Evolutionary conservation across 2,113 vertebrate genomes (phyloP).

Genomic region (Myocastor coypus): DNA sequence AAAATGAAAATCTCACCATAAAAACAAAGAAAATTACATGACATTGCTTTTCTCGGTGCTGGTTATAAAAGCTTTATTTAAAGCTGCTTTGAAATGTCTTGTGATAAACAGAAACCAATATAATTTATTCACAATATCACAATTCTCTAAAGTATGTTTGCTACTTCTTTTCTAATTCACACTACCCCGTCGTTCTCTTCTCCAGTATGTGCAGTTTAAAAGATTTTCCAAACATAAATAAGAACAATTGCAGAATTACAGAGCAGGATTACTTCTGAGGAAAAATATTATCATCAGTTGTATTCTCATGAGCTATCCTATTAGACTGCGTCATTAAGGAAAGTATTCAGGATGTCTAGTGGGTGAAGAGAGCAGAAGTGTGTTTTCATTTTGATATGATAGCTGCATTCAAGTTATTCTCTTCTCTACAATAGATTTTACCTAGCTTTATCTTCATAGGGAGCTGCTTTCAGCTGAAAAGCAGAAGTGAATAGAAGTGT

Average conservation of each 20-base stretch:
- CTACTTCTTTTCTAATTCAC: constrained; percentile 80
- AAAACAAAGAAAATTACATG: constrained; percentile 70
- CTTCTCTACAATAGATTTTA: constrained; percentile 97
- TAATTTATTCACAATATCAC: constrained; percentile 85
- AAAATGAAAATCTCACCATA: constrained; percentile 27
- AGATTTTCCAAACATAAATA: constrained; percentile 85
- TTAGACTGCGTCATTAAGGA: constrained; percentile 88
- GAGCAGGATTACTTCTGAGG: constrained; percentile 84
- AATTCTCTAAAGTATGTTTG: constrained; percentile 84
- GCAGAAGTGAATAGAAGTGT: constrained; percentile 99
- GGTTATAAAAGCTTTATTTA: constrained; percentile 85
- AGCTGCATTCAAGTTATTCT: constrained; percentile 90
- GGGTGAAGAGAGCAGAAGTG: constrained; percentile 88
- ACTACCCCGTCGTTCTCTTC: constrained; percentile 80
- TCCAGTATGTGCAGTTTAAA: constrained; percentile 84
- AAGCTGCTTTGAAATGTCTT: constrained; percentile 85
- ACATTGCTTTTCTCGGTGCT: constrained; percentile 80
- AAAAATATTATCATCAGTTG: constrained; percentile 67
- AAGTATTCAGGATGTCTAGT: constrained; percentile 87
- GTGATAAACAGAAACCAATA: constrained; percentile 83
- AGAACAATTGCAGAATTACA: constrained; percentile 88
- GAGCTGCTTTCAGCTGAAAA: constrained; percentile 97
- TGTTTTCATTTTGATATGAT: constrained; percentile 92
- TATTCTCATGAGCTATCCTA: constrained; percentile 85
- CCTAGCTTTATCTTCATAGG: constrained; percentile 99